A percentile compares a stretch with the other conserved stretches of the same genome.
These are phyloP conservation scores for Electrophaes corylata DNA, from an alignment of 2,888 invertebrate species.

Conservation along the genomic window DNA sequence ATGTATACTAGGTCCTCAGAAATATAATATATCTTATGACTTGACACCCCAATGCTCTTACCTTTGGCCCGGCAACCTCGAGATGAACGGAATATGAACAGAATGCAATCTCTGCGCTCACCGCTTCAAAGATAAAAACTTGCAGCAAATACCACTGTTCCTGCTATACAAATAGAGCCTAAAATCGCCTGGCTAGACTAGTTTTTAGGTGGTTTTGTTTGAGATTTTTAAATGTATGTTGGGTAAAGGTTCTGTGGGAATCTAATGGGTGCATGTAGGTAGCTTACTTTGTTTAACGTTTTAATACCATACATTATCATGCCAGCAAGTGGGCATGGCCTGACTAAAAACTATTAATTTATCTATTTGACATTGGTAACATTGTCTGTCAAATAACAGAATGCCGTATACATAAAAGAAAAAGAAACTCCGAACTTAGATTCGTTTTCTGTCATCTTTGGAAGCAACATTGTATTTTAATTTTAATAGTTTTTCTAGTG, in stretches of 20 bases:
- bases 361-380: too few relatives aligned
- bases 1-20: too few relatives aligned
- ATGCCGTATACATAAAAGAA: too few relatives aligned
- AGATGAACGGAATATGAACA: slow-evolving; percentile 67
- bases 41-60: slow-evolving; percentile 43
- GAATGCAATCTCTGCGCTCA: slow-evolving; percentile 66
- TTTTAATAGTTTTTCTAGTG: too few relatives aligned
- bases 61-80: slow-evolving; percentile 56
- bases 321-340: too few relatives aligned
- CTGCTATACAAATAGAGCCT: slow-evolving; percentile 31
- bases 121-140: slow-evolving; percentile 58
- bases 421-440: too few relatives aligned
- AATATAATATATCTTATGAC: slow-evolving; percentile 35
- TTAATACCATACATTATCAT: too few relatives aligned
- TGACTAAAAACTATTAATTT: too few relatives aligned
- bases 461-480: too few relatives aligned
- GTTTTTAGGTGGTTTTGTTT: slow-evolving; percentile 37
- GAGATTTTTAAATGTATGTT: slow-evolving; percentile 51
- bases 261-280: slow-evolving; percentile 38
- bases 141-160: slow-evolving; percentile 35
- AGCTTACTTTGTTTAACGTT: too few relatives aligned
- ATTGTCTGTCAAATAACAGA: too few relatives aligned
- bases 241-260: slow-evolving; percentile 47
- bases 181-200: slow-evolving; percentile 23
- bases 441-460: too few relatives aligned